Conservation (phyloP, 2,113 vertebrate species). For the Brachyhypopomus gauderio region DNA sequence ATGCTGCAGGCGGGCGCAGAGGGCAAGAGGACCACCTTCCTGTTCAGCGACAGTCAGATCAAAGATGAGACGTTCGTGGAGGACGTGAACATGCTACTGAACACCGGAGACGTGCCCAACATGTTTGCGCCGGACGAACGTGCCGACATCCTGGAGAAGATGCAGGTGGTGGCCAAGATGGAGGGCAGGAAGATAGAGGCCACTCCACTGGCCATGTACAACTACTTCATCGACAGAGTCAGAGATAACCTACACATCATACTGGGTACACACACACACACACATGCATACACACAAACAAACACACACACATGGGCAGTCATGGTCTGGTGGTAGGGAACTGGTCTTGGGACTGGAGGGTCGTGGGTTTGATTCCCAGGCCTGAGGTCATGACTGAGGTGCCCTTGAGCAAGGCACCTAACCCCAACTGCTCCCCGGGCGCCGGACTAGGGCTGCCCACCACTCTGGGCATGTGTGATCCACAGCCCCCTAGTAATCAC, state of each 20-base stretch:
- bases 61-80: conserved; percentile 89
- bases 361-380: too few relatives aligned
- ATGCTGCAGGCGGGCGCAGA: conserved; percentile 83
- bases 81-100: conserved; percentile 91
- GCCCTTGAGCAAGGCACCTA: too few relatives aligned
- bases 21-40: conserved; percentile 79
- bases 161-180: conserved; percentile 77
- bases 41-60: conserved; percentile 88
- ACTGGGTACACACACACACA: conserved; percentile 62
- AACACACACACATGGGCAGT: too few relatives aligned
- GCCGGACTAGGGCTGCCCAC: too few relatives aligned
- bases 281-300: not conserved
- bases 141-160: conserved; percentile 87
- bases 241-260: conserved; percentile 91
- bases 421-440: too few relatives aligned
- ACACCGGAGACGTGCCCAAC: conserved; percentile 89
- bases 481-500: too few relatives aligned
- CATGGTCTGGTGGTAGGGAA: too few relatives aligned
- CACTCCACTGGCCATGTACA: conserved; percentile 87
- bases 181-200: conserved; percentile 82
- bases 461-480: too few relatives aligned
- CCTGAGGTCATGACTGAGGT: too few relatives aligned
- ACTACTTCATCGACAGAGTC: conserved; percentile 86
- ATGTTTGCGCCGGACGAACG: conserved; percentile 89
- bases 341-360: too few relatives aligned